Percentiles rank a stretch among this genome's conserved stretches.
These are phyloP conservation scores for Gymnoscopelus braueri DNA, from an alignment of 2,797 vertebrate genomes.

Conservation along the genomic window DNA sequence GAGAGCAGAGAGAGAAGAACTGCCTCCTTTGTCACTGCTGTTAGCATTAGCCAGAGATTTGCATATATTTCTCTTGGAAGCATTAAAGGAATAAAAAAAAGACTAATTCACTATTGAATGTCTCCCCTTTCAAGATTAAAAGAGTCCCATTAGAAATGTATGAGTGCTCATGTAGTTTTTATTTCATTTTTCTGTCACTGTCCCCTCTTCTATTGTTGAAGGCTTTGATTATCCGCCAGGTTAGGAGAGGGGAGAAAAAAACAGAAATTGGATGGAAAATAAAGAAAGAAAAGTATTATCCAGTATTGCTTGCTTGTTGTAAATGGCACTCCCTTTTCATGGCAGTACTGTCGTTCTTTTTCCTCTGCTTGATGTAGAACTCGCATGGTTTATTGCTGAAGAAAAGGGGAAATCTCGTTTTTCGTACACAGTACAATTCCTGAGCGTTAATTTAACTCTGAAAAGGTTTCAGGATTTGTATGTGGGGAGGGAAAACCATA, in stretches of 20 bases:
- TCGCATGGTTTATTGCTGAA: constrained; percentile 16
- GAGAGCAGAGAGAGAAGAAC: constrained; percentile 59
- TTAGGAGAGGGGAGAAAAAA: constrained; percentile 67
- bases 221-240: constrained; percentile 76
- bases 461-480: no score
- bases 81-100: constrained; percentile 83
- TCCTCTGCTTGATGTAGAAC: constrained; percentile 3
- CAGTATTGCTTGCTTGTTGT: constrained; percentile 51
- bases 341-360: neutral
- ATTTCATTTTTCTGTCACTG: constrained; percentile 67
- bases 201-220: constrained; percentile 61
- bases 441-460: no score
- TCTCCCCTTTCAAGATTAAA: constrained; percentile 83
- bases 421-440: neutral
- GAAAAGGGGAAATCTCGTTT: constrained; percentile 7
- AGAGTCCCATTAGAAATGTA: constrained; percentile 83
- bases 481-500: no score
- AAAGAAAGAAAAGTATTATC: constrained; percentile 32
- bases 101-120: constrained; percentile 85
- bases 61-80: constrained; percentile 85
- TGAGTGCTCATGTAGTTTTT: constrained; percentile 82
- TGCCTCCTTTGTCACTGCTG: constrained; percentile 82
- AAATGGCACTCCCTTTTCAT: constrained; percentile 44
- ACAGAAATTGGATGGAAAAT: constrained; percentile 7
- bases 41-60: constrained; percentile 86